Evolutionary conservation across 2,797 vertebrate species (phyloP).

Genomic region (Morelia viridis): DNA sequence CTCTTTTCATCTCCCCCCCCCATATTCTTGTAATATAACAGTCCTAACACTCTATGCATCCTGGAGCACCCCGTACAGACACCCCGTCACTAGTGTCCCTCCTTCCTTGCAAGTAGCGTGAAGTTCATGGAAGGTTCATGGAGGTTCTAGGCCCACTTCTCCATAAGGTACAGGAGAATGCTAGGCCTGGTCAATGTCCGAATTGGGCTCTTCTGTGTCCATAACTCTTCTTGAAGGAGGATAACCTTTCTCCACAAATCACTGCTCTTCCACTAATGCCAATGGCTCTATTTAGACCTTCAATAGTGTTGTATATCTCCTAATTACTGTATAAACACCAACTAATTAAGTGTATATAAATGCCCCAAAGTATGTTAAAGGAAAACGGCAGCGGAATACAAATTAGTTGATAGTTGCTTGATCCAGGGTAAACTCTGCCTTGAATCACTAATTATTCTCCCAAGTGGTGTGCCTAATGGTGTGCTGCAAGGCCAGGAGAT

Average conservation of each 20-base stretch:
- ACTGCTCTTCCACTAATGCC: constrained; percentile 17
- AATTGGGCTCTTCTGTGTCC: not conserved
- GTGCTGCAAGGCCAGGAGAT: constrained; percentile 22
- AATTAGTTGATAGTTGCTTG: constrained; percentile 54
- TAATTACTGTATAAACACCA: constrained; percentile 65
- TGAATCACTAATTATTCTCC: constrained; percentile 64
- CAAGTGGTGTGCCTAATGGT: constrained; percentile 54
- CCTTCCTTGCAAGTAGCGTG: not conserved
- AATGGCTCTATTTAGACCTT: constrained; percentile 4
- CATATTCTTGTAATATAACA: not conserved
- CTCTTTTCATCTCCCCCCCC: too few species aligned
- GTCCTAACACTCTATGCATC: not conserved
- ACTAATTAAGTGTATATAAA: constrained; percentile 68
- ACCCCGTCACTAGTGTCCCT: not conserved
- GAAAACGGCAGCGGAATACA: constrained; percentile 43
- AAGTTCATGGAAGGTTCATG: not conserved
- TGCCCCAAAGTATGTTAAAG: constrained; percentile 55
- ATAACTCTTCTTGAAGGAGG: not conserved
- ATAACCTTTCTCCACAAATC: not conserved
- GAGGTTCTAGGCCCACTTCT: not conserved
- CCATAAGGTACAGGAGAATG: not conserved
- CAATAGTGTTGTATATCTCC: constrained; percentile 45
- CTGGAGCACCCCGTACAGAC: not conserved
- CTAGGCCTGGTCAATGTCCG: not conserved
- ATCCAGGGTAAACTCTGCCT: constrained; percentile 56